Evolutionary conservation across 2,797 vertebrate species (phyloP), one percentile per base, ranked within the genome.

Genomic region (Sebastes oblongus): DNA sequence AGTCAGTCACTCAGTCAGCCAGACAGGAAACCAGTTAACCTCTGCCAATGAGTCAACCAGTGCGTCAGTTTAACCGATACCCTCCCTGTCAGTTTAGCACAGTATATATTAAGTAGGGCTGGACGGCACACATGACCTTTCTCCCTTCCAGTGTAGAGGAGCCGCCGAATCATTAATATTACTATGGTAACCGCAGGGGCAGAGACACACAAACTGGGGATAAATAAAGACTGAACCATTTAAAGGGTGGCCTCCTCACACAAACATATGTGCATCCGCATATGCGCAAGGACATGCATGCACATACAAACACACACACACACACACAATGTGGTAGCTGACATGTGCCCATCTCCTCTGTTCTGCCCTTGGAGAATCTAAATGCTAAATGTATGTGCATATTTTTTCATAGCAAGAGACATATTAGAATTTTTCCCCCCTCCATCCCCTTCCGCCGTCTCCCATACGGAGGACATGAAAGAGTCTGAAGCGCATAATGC

Each of bases 311-410:
- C 32, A 88, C 34, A 24, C 24, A 24, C 24, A 24, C 24, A 24
- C 24, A 24, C 24, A 24, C 92, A 94, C 93, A 89, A 93, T 88
- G 90, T 87, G 88, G 83, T 84, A 70, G 89, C 91, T 95, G 96
- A 97, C 96, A 97, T 96, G 96, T 96, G 97, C 97, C 97, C 92
- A 25, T 98, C 97, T 97, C 94, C 94, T 96, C 96, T 95, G 95
- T 95, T 96, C 96, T 96, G 97, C 97, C 97, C 96, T 95, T 96
- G 95, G 97, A 99, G 97, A 97, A 96, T 98, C 96, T 96, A 90
- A 97, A 97, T 96, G 92, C 95, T 97, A 98, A 98, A 98, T 97
- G 94, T 98, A 99, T 98, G 98, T 98, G 98, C 98, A 99, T 99
- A 99, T 98, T 97, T 96, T 98, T 97, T 98, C 97, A 97, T 97